Percentiles rank a stretch among this genome's conserved stretches.
These are phyloP conservation scores for Lophius americanus DNA, from an alignment of 2,797 vertebrate genomes.

Conservation along the genomic window DNA sequence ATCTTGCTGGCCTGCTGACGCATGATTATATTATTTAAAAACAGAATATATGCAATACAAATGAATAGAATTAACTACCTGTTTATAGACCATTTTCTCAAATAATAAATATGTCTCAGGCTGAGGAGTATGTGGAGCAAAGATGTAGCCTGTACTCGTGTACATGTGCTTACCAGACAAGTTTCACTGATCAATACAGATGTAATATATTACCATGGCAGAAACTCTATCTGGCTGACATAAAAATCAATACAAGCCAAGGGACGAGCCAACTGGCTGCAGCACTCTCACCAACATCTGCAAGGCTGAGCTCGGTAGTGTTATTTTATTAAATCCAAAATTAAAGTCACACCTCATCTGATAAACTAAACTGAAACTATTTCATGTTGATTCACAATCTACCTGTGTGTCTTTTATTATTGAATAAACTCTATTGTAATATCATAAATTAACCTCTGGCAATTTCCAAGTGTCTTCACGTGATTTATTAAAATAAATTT, in stretches of 20 bases:
- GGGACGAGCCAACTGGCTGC: constrained; percentile 31
- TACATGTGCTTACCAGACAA: constrained; percentile 38
- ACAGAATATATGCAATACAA: background rate
- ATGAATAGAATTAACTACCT: constrained; percentile 11
- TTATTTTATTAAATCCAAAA: constrained; percentile 5
- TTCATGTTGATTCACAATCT: constrained; percentile 15
- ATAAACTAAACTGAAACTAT: constrained; percentile 4
- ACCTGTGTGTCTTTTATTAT: background rate
- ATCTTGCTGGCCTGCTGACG: no score
- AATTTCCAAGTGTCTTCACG: constrained; percentile 1
- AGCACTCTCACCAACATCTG: constrained; percentile 30
- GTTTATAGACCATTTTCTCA: background rate
- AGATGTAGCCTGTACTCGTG: constrained; percentile 1
- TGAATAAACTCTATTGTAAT: background rate
- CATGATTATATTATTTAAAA: no score
- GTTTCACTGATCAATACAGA: constrained; percentile 57
- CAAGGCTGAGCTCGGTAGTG: background rate
- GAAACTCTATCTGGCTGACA: constrained; percentile 56
- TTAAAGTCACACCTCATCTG: constrained; percentile 12
- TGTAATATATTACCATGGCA: constrained; percentile 62
- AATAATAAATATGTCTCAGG: constrained; percentile 10
- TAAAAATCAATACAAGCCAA: constrained; percentile 58
- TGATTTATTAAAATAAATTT: constrained; percentile 13
- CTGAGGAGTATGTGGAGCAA: constrained; percentile 3
- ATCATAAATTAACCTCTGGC: background rate